These are phyloP conservation scores for Arge pagana DNA, from an alignment of 2,888 invertebrate genomes.

Conservation along the genomic window DNA sequence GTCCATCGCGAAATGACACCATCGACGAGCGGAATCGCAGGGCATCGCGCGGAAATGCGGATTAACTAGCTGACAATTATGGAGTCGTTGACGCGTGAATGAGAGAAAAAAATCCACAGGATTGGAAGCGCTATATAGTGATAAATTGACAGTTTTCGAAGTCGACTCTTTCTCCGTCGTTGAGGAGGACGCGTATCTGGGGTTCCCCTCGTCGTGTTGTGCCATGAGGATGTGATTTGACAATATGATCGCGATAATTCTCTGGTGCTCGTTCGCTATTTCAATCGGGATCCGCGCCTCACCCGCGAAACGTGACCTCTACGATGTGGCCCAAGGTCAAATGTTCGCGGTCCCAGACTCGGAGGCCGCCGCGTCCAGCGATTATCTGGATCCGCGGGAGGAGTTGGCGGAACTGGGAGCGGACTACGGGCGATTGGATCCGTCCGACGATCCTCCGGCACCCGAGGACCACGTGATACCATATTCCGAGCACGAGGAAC, in stretches of 20 bases:
- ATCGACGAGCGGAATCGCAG: too few species aligned
- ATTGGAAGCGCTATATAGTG: too few species aligned
- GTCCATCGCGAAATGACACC: too few species aligned
- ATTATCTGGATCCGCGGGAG: neutral
- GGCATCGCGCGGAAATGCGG: too few species aligned
- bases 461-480: constrained; percentile 45
- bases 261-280: constrained; percentile 12
- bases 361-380: constrained; percentile 4
- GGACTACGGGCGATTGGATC: neutral
- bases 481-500: constrained; percentile 50
- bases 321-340: constrained; percentile 5
- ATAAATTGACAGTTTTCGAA: too few species aligned
- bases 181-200: too few species aligned
- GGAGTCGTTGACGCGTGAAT: too few species aligned
- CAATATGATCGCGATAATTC: constrained; percentile 8
- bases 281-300: constrained; percentile 2
- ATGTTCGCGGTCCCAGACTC: neutral
- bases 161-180: too few species aligned
- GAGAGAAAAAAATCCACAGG: too few species aligned
- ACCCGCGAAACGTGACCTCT: constrained; percentile 1
- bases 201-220: too few species aligned
- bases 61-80: too few species aligned
- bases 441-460: constrained; percentile 31
- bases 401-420: neutral
- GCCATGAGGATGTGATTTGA: constrained; percentile 3